Conservation (phyloP, 2,113 vertebrate species). For the Polypterus bichir region DNA sequence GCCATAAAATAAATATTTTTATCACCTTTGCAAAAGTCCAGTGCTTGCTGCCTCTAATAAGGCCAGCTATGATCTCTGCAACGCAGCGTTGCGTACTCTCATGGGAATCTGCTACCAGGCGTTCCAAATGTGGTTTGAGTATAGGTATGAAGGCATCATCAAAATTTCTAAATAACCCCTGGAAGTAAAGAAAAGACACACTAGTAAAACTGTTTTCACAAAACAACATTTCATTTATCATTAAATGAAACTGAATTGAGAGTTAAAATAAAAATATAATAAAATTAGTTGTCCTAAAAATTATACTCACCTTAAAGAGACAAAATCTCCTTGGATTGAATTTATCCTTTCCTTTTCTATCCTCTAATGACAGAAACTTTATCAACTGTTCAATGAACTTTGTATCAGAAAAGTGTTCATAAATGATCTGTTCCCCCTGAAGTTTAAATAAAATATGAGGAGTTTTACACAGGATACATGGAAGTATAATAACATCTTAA, state of each 20-base stretch:
- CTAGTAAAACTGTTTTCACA: too few relatives aligned
- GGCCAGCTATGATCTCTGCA: slow-evolving; percentile 87
- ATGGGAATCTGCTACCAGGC: slow-evolving; percentile 74
- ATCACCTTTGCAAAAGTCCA: slow-evolving; percentile 84
- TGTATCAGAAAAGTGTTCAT: slow-evolving; percentile 85
- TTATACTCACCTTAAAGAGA: slow-evolving; percentile 80
- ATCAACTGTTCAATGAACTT: slow-evolving; percentile 86
- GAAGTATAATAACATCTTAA: too few relatives aligned
- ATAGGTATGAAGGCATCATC: slow-evolving; percentile 74
- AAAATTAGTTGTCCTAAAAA: not conserved
- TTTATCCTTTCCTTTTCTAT: slow-evolving; percentile 95
- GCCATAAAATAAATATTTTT: not conserved
- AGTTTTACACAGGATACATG: not conserved
- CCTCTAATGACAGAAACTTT: slow-evolving; percentile 90
- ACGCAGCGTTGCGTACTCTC: slow-evolving; percentile 91
- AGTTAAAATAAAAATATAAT: not conserved
- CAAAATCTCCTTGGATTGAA: slow-evolving; percentile 94
- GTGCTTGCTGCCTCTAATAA: slow-evolving; percentile 90
- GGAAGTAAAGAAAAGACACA: not conserved
- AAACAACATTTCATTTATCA: too few relatives aligned
- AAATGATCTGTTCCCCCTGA: slow-evolving; percentile 86
- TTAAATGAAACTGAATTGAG: not conserved
- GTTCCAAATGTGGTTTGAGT: slow-evolving; percentile 77
- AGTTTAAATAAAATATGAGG: slow-evolving; percentile 9
- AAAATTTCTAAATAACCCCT: slow-evolving; percentile 94